These are phyloP conservation scores for Coelopa pilipes DNA, from an alignment of 2,888 invertebrate species.

Conservation along the genomic window DNA sequence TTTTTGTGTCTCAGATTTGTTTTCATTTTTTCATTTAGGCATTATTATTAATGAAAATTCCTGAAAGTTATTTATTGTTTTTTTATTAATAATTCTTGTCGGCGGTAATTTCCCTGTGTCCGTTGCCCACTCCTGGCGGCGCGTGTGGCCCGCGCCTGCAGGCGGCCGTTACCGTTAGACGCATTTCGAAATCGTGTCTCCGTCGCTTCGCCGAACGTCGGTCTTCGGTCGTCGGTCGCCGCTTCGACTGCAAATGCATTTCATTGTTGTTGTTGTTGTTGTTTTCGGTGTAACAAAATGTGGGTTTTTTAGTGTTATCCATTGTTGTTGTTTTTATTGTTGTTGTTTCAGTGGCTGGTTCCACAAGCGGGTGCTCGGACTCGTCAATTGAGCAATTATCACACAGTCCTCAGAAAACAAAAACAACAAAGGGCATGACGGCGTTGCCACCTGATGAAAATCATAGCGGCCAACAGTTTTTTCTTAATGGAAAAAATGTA, in stretches of 20 bases:
- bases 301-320: background rate
- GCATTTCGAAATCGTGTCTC: background rate
- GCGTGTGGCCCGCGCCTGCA: background rate
- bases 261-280: background rate
- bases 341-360: too few relatives aligned
- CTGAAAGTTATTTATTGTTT: background rate
- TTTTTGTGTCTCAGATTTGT: too few relatives aligned
- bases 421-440: background rate
- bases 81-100: background rate
- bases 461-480: too few relatives aligned
- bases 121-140: too few relatives aligned
- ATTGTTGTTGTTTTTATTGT: background rate
- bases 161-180: background rate
- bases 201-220: background rate
- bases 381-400: too few relatives aligned
- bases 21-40: too few relatives aligned
- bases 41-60: too few relatives aligned
- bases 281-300: background rate
- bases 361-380: background rate
- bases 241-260: background rate
- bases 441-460: too few relatives aligned
- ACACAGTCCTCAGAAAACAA: background rate
- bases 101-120: too few relatives aligned
- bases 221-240: background rate
- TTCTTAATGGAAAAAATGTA: too few relatives aligned